phyloP scores from a whole-genome alignment of 2,113 vertebrate genomes.

The Alligator mississippiensis region DNA sequence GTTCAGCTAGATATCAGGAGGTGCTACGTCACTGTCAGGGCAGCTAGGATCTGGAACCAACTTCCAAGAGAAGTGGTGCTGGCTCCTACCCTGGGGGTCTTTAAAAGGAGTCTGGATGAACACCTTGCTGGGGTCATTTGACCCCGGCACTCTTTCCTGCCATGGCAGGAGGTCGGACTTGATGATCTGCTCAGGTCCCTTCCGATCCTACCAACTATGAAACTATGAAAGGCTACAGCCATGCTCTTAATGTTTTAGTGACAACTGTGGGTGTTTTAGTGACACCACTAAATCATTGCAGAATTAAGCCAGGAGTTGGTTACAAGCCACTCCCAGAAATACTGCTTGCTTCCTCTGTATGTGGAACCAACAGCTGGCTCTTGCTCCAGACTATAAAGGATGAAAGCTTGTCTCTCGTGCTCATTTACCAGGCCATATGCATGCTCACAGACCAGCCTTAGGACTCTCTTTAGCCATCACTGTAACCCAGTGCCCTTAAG shows the following conservation, averaged over 20 bases:
- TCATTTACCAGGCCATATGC: background rate
- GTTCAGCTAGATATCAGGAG: no score
- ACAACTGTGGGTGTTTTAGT: background rate
- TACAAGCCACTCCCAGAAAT: background rate
- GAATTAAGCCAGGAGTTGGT: background rate
- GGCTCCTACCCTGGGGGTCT: no score
- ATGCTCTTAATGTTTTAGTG: background rate
- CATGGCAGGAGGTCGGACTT: no score
- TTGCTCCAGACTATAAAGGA: background rate
- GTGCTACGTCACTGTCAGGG: no score
- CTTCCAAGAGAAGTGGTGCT: no score
- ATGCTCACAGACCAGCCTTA: background rate
- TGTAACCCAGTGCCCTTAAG: background rate
- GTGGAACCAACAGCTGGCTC: background rate
- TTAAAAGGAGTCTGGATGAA: no score
- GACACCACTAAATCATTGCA: background rate
- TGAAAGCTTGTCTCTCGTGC: background rate
- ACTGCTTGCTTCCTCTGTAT: background rate
- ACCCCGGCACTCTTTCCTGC: no score
- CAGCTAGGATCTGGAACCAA: no score
- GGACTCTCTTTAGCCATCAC: background rate
- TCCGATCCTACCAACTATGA: no score
- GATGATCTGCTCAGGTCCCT: no score
- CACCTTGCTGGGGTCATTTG: no score
- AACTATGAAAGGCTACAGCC: background rate